Base-by-base conservation (phyloP, 2,113 vertebrate genomes). In the Antechinus flavipes region DNA sequence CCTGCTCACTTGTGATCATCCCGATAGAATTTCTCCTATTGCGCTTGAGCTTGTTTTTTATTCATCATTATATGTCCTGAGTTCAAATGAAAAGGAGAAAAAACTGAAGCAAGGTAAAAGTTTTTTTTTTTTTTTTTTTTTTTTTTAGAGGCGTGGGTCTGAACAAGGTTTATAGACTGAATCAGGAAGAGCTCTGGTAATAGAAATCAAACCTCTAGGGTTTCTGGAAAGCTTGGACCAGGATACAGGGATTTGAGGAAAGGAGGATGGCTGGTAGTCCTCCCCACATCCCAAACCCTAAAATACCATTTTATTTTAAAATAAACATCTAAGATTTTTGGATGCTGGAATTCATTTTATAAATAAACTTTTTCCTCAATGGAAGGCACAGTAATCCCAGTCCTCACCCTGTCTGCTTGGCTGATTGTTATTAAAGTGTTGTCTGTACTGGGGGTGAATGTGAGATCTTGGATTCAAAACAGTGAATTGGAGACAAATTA, bases 131-230 rank as follows among this genome's bases (percentile, higher is more conserved):
- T 49, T 58, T 58, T 16, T 2, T 19, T n/a, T 76, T 42, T 42
- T 84, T 84, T 42, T 5, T 1, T 1, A 19, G 68, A 84, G 93
- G 55, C 91, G 49, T 68, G 89, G 16, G 12, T 76, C 92, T 94
- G 92, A 55, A 54, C n/a, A 84, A 94, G 47, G 19, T 58, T 96
- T 27, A 52, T 26, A n/a, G 54, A 42, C 27, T 90, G 93, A 96
- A 76, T 93, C 91, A 96, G 94, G 84, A 96, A 89, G 11, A 93
- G 93, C 90, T 94, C 35, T 58, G 42, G 91, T 46, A 55, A 93
- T 50, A 54, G 95, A 92, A 91, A 55, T 27, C 55, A 93, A 68
- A 14, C 1, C 76, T 93, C 68, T 2, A 8, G 42, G 89, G 56
- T 46, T 93, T 68, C 26, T 54, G 68, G 93, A 94, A 93, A 93